Percentiles rank a stretch among this genome's conserved stretches.
Evolutionary conservation across 2,113 vertebrate genomes (phyloP).

Genomic region (Megaceryle torquata): DNA sequence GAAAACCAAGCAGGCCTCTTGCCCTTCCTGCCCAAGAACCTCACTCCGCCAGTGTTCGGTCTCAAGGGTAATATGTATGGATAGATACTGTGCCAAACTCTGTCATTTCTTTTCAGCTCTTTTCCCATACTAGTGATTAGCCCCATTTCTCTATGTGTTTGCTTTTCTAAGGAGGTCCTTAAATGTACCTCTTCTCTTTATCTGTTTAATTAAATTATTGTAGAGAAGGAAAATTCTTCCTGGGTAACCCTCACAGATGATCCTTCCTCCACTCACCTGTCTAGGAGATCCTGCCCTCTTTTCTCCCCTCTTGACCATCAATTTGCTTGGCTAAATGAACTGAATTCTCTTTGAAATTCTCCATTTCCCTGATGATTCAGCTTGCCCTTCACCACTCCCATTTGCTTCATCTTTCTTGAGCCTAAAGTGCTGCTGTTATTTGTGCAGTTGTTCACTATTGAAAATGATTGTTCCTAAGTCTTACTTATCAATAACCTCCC

Average conservation of each 20-base stretch:
- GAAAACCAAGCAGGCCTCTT: background rate
- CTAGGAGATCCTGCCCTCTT: background rate
- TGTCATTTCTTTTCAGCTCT: background rate
- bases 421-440: background rate
- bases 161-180: slow-evolving; percentile 4
- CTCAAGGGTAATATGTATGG: background rate
- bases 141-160: background rate
- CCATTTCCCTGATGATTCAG: background rate
- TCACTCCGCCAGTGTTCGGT: background rate
- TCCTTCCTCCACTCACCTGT: background rate
- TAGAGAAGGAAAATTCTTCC: background rate
- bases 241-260: background rate
- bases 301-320: background rate
- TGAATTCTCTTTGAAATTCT: background rate
- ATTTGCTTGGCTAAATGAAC: background rate
- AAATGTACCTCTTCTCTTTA: background rate
- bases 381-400: background rate
- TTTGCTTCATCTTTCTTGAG: slow-evolving; percentile 1
- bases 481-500: background rate
- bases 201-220: background rate
- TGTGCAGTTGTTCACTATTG: background rate
- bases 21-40: background rate
- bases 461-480: background rate
- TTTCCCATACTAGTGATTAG: background rate
- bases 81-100: background rate